Evolutionary conservation across 2,113 vertebrate species (phyloP).

Genomic region (Cololabis saira): DNA sequence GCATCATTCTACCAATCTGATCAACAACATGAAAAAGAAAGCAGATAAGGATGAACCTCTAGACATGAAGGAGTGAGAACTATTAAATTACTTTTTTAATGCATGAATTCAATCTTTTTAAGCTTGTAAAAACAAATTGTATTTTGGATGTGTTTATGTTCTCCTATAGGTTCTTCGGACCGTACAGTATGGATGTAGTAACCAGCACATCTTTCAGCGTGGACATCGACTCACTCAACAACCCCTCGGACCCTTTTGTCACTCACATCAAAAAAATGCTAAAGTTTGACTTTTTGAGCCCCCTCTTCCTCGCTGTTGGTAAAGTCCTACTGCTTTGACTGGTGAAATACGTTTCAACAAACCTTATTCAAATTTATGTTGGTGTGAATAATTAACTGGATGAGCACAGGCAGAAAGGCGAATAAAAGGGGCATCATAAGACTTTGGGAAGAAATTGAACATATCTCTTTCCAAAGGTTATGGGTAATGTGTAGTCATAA

Average conservation of each 20-base stretch:
- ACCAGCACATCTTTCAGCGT: slow-evolving; percentile 84
- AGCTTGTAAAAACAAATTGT: too few relatives aligned
- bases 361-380: too few relatives aligned
- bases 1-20: slow-evolving; percentile 75
- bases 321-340: slow-evolving; percentile 33
- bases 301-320: slow-evolving; percentile 70
- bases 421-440: background rate
- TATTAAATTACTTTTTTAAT: background rate
- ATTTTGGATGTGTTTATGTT: slow-evolving; percentile 13
- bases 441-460: too few relatives aligned
- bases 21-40: slow-evolving; percentile 75
- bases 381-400: background rate
- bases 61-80: slow-evolving; percentile 76
- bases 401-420: background rate
- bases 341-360: background rate
- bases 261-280: slow-evolving; percentile 82
- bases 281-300: slow-evolving; percentile 73
- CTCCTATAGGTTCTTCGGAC: slow-evolving; percentile 63
- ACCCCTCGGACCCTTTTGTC: slow-evolving; percentile 81
- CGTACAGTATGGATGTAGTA: slow-evolving; percentile 83
- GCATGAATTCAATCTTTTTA: background rate
- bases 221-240: slow-evolving; percentile 82
- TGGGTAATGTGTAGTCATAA: too few relatives aligned
- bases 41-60: slow-evolving; percentile 65
- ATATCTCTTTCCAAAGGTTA: too few relatives aligned